Conservation (phyloP, 2,888 invertebrate species). For the Eilema sororculum region DNA sequence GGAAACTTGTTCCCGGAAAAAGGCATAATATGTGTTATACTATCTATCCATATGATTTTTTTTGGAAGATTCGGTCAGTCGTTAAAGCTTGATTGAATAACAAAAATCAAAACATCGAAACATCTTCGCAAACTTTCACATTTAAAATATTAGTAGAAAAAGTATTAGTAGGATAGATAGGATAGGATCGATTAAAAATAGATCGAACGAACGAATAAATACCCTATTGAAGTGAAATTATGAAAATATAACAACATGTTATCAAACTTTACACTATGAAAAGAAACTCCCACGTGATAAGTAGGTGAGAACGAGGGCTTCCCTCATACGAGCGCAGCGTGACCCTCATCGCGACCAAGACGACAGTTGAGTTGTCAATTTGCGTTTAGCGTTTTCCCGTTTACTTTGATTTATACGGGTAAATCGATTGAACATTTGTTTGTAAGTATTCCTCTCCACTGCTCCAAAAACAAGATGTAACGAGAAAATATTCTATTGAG, state of each 20-base stretch:
- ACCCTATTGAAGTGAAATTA: not conserved
- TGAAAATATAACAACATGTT: not conserved
- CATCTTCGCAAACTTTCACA: no score
- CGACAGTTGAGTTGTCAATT: constrained; percentile 74
- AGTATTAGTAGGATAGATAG: no score
- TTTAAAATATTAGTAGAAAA: no score
- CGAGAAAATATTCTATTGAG: constrained; percentile 39
- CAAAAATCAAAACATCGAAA: no score
- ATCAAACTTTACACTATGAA: constrained; percentile 12
- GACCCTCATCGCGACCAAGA: constrained; percentile 61
- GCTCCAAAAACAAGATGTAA: constrained; percentile 51
- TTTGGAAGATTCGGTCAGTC: no score
- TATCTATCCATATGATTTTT: no score
- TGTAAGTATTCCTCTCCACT: constrained; percentile 45
- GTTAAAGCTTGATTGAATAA: no score
- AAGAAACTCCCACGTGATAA: constrained; percentile 47
- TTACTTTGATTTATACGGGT: constrained; percentile 68
- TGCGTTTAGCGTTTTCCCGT: constrained; percentile 66
- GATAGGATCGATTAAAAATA: no score
- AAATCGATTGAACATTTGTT: constrained; percentile 62
- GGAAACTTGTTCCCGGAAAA: no score
- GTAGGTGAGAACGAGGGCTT: constrained; percentile 52
- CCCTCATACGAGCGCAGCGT: constrained; percentile 51
- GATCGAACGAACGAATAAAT: not conserved
- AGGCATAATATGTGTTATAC: no score